Conservation (phyloP, 2,888 invertebrate genomes). For the Drosophila cyrtoloma region DNA sequence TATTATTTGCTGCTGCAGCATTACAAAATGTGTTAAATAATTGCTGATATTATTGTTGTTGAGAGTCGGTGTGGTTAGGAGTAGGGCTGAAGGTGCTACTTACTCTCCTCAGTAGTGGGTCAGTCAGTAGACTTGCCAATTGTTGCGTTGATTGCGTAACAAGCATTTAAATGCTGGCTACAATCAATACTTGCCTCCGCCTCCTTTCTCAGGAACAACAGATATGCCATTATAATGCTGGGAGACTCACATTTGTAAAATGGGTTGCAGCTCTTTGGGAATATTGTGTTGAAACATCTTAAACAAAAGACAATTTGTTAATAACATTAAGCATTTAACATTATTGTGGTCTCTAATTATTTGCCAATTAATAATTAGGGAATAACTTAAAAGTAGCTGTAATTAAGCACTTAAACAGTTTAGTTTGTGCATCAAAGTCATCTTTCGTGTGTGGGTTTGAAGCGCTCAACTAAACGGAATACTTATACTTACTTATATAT, state of each 20-base stretch:
- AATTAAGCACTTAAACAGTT: constrained; percentile 53
- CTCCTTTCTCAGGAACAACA: neutral
- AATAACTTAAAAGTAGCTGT: constrained; percentile 31
- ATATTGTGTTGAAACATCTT: neutral
- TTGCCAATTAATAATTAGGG: constrained; percentile 12
- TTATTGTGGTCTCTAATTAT: neutral
- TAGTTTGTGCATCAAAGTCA: constrained; percentile 19
- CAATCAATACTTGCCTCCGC: neutral
- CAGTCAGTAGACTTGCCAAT: constrained; percentile 22
- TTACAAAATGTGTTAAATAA: constrained; percentile 77
- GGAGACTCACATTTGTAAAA: neutral
- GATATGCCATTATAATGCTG: neutral
- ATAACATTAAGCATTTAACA: neutral
- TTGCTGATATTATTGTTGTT: constrained; percentile 59
- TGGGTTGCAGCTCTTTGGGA: neutral
- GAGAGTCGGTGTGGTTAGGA: constrained; percentile 8
- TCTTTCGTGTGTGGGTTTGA: constrained; percentile 15
- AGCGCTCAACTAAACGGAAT: constrained; percentile 30
- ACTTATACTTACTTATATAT: neutral
- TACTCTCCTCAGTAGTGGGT: constrained; percentile 28
- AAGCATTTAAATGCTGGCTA: neutral
- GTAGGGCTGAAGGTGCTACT: neutral
- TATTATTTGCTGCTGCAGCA: constrained; percentile 19
- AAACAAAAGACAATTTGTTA: neutral
- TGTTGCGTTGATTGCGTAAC: constrained; percentile 21